These are phyloP conservation scores for Coptodon rendalli DNA, from an alignment of 2,113 vertebrate genomes.

Conservation along the genomic window DNA sequence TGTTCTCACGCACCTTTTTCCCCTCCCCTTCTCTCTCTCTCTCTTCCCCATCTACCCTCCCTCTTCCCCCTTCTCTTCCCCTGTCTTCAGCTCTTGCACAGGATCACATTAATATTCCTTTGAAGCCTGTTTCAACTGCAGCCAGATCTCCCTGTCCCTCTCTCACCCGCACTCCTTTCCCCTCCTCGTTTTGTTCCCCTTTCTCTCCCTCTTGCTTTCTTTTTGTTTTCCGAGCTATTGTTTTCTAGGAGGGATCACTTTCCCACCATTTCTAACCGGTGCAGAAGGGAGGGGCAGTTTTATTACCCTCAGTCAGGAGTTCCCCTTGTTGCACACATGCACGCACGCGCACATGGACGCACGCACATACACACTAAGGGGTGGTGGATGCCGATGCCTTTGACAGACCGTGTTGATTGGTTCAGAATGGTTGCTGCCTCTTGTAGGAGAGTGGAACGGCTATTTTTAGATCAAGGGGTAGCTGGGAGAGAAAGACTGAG, in stretches of 20 bases:
- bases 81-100: conserved; percentile 54
- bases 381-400: conserved; percentile 60
- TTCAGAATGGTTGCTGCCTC: conserved; percentile 73
- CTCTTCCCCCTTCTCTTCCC: not conserved
- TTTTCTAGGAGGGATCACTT: conserved; percentile 20
- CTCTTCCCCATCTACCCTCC: not conserved
- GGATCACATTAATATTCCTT: conserved; percentile 73
- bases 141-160: conserved; percentile 30
- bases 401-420: conserved; percentile 74
- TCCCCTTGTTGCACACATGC: conserved; percentile 47
- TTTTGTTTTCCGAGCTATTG: not conserved
- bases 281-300: conserved; percentile 25
- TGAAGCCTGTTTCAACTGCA: conserved; percentile 65
- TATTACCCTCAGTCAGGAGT: conserved; percentile 59
- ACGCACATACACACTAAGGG: not conserved
- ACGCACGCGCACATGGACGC: not conserved
- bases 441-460: conserved; percentile 68
- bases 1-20: not conserved
- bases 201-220: not conserved
- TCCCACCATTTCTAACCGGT: not conserved
- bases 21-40: not conserved
- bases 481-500: conserved; percentile 69
- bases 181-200: not conserved
- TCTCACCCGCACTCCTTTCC: not conserved
- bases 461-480: conserved; percentile 78